Evolutionary conservation across 2,797 vertebrate genomes (phyloP), one percentile per base, ranked within the genome.

Genomic region (Eremophila alpestris): DNA sequence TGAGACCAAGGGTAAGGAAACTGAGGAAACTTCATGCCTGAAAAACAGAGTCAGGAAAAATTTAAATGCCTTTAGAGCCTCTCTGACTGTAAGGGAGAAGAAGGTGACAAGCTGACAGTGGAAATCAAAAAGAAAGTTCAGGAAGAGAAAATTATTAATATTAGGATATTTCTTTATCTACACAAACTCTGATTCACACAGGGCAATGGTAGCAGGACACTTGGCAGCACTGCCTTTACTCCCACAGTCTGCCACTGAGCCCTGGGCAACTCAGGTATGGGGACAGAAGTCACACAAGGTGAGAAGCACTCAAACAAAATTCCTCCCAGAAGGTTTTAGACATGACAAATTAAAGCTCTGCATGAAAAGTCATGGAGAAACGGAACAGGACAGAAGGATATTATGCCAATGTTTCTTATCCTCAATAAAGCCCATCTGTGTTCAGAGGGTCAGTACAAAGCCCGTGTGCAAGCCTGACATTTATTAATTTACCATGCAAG

Each of bases 361-460:
- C 38, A 48, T 63, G 79, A 79, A 91, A 86, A 49, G 14, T 18
- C n/a, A 27, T 5, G 5, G 16, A 63, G 49, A 87, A 90, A 85
- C 8, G 10, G 16, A 91, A n/a, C 5, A 58, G 52, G 34, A 51
- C 8, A 56, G 65, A 45, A 60, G 71, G 60, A 29, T 63, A 74
- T 80, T 49, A 87, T 94, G 64, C 14, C 24, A 36, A 34, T 48
- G 8, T 63, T 80, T 79, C 15, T 26, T 77, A 85, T 94, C 41
- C 41, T 80, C 15, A 27, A 5, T 41, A 60, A 80, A 83, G 34
- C 19, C 26, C 38, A 45, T 32, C 15, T 18, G 26, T 10, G 10
- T 60, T 62, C 3, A 2, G 67, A 43, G 23, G 16, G 49, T 11
- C 0, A 0, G 58, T 21, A 78, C 15, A 75, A 75, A 64, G 51